Evolutionary conservation across 2,888 invertebrate genomes (phyloP), one percentile per base, ranked within the genome.

Genomic region (Schizaphis graminum): DNA sequence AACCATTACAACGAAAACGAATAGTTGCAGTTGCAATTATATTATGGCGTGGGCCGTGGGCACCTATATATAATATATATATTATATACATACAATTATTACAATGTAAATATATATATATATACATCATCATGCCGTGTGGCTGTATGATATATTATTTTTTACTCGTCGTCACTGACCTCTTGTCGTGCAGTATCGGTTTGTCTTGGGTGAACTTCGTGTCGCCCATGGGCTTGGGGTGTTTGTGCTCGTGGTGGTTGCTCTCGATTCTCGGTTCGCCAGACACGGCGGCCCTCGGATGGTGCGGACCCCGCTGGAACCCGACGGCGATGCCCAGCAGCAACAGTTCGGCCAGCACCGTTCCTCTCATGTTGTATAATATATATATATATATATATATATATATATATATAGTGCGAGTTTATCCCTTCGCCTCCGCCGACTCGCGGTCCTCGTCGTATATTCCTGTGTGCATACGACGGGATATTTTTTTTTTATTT

Each of bases 161-260:
- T 67, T 16, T 2, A n/a, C n/a, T 67, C n/a, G n/a, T 28, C 24
- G 41, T 56, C 24, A 96, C 96, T 96, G 96, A 98, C 98, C 97
- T 97, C 85, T 97, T 96, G 95, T 98, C 98, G 95, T 98, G 98
- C 93, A 98, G 96, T 44, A 98, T 96, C 95, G 98, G 96, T 24
- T 96, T 96, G 95, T 98, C 98, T 91, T 97, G 97, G 0, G 97
- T 98, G 88, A 98, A 96, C 94, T 97, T 97, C 16, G 97, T 96
- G 41, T 96, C 95, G n/a, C 95, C 95, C 53, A 95, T 95, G 0
- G 97, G 97, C 95, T 96, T 96, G 95, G 97, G 97, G 95, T 97
- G 97, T 61, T 96, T 95, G 90, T 95, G 96, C 94, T 96, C 97
- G 97, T 97, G 97, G 41, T 96, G 95, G 28, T 95, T 95, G 53